These are phyloP conservation scores for Chironomus tepperi DNA, from an alignment of 1,140 invertebrate species.

Conservation along the genomic window DNA sequence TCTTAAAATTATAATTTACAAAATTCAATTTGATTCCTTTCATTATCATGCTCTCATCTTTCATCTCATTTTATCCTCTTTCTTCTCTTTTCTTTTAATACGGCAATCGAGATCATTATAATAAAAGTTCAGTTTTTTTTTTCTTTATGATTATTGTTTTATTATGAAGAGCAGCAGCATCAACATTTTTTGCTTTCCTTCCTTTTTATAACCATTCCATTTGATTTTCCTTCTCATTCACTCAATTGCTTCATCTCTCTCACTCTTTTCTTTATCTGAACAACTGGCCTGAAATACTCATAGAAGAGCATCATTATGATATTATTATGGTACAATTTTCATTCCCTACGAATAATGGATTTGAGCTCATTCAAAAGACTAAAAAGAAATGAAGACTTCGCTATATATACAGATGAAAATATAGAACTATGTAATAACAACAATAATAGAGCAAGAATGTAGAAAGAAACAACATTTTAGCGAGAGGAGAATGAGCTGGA, in stretches of 20 bases:
- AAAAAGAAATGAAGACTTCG: too few relatives aligned
- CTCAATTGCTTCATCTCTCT: neutral
- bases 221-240: neutral
- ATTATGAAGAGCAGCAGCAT: slow-evolving; percentile 18
- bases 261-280: neutral
- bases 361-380: too few relatives aligned
- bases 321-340: slow-evolving; percentile 21
- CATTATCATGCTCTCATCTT: neutral
- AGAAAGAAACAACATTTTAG: neutral
- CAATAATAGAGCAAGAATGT: neutral
- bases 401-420: too few relatives aligned
- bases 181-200: neutral
- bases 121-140: slow-evolving; percentile 19
- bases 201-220: slow-evolving; percentile 7
- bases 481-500: neutral
- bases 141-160: slow-evolving; percentile 23
- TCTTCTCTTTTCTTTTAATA: neutral
- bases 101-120: slow-evolving; percentile 20
- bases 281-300: slow-evolving; percentile 9
- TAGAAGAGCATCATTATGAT: slow-evolving; percentile 9
- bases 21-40: neutral
- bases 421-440: neutral
- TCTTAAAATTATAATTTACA: neutral
- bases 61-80: neutral
- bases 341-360: neutral